phyloP scores from a whole-genome alignment of 2,888 invertebrate species.

The Molorchus minor region DNA sequence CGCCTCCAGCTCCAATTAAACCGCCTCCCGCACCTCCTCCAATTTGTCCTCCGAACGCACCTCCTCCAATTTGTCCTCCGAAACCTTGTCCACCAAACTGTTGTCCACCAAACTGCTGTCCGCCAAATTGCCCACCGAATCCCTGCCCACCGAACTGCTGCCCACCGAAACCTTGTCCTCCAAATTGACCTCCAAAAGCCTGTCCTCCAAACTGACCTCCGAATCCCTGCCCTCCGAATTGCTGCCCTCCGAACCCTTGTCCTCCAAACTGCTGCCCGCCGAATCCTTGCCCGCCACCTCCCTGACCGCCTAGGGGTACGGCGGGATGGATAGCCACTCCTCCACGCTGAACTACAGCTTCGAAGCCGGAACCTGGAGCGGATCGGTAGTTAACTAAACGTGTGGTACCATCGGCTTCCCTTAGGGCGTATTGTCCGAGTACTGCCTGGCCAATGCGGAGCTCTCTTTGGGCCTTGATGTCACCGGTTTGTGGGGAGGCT shows the following conservation, averaged over 20 bases:
- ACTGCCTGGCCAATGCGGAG: not conserved
- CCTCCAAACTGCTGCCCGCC: not conserved
- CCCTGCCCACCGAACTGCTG: too few species aligned
- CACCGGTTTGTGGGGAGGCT: not conserved
- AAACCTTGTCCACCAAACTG: too few species aligned
- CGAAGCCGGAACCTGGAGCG: not conserved
- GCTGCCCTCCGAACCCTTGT: not conserved
- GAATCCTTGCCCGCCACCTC: not conserved
- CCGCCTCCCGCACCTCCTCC: too few species aligned
- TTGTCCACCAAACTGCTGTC: too few species aligned
- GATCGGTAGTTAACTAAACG: not conserved
- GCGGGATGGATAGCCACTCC: not conserved
- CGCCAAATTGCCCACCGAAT: too few species aligned
- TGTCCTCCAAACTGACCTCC: not conserved
- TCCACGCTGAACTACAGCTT: not conserved
- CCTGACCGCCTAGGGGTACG: not conserved
- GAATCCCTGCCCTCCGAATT: not conserved
- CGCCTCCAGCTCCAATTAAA: too few species aligned
- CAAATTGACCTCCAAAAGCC: not conserved
- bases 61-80: too few species aligned
- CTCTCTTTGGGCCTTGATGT: not conserved
- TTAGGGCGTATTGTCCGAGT: not conserved
- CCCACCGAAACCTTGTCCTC: too few species aligned
- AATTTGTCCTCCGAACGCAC: too few species aligned
- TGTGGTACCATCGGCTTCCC: not conserved